Base-by-base conservation (phyloP, 2,113 vertebrate genomes). In the Rostratula benghalensis region DNA sequence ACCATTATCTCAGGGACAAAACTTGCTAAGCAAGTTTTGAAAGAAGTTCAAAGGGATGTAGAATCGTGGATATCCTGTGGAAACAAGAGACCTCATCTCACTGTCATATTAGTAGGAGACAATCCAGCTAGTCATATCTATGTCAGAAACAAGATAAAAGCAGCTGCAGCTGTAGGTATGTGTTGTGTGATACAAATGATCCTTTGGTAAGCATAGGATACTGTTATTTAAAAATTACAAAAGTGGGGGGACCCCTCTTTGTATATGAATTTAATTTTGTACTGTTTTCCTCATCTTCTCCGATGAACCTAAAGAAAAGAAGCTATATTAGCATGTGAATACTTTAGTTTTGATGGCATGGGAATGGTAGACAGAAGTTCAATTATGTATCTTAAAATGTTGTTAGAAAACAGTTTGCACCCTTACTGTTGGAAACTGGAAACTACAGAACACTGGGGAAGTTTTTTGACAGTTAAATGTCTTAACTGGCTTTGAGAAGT, bases 121-220 rank as follows among this genome's bases (percentile, higher is more conserved):
- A 98, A 99, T 85, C 98, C 98, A 31, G 99, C 99, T 75, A 99
- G 99, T 92, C 98, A 98, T 37, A 98, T 98, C 13, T 99, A 99
- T 22, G 99, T 99, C 63, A 98, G 97, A 94, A 99, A 99, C 97
- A 99, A 99, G 98, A 98, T 99, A 73, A 98, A 97, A 88, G 98
- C 98, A 45, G 99, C 99, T 69, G 98, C 98, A 28, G 95, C 98
- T 85, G 98, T 99, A 93, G 99, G 99, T 99, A 95, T 96, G 98
- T 92, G n/a, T 53, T 60, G 16, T 1, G 33, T 31, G 35, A 39
- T 22, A 11, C 4, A 37, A 70, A 28, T 8, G 3, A 31, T 54
- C 13, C n/a, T 67, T 67, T 27, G 15, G 19, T 45, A 57, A 89
- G 48, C 4, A 2, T 27, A 57, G 31, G 21, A 31, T n/a, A 5